Evolutionary conservation across 2,797 vertebrate genomes (phyloP).

Genomic region (Mionectes olivaceus): DNA sequence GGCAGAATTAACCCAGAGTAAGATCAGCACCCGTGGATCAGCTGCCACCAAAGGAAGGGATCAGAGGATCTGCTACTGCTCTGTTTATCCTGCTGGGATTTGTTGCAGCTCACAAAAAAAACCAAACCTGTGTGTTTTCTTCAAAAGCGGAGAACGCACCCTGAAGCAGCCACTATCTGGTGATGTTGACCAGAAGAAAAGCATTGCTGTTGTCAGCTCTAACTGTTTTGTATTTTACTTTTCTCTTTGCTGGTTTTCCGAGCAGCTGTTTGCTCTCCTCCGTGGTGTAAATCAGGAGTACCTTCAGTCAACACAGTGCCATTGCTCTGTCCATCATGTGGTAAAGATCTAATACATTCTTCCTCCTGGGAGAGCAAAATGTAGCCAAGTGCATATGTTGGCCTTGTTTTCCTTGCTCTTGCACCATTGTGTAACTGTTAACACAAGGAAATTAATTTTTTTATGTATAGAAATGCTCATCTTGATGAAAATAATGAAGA

Average conservation of each 20-base stretch:
- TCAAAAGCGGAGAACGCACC: slow-evolving; percentile 28
- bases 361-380: not conserved
- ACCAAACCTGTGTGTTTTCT: not conserved
- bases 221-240: slow-evolving; percentile 37
- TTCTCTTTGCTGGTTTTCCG: not conserved
- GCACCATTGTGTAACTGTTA: not conserved
- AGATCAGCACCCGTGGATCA: not conserved
- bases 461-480: not conserved
- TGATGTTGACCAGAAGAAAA: slow-evolving; percentile 52
- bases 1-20: not conserved
- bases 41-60: not conserved
- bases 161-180: slow-evolving; percentile 24
- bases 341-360: not conserved
- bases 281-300: slow-evolving; percentile 8
- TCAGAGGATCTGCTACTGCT: not conserved
- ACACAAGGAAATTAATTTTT: not conserved
- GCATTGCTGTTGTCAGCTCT: not conserved
- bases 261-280: slow-evolving; percentile 18
- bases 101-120: not conserved
- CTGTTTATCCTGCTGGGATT: slow-evolving; percentile 14
- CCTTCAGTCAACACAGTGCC: not conserved
- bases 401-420: not conserved
- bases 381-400: not conserved
- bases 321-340: not conserved
- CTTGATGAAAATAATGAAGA: not conserved